Evolutionary conservation across 1,140 invertebrate species (phyloP), one percentile per base, ranked within the genome.

Genomic region (Temnothorax nylanderi): DNA sequence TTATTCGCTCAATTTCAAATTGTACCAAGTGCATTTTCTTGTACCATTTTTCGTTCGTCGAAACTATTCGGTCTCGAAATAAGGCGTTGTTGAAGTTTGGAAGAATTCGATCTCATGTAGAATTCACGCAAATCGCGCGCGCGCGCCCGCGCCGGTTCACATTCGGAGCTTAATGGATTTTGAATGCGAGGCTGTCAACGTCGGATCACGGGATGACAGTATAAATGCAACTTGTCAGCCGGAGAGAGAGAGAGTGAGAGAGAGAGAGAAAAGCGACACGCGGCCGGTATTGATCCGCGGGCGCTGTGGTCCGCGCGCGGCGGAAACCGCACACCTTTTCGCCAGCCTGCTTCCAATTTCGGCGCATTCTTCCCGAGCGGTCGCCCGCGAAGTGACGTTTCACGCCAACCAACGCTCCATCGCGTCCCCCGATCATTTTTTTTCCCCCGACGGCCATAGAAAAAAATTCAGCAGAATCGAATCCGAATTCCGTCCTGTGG

Each of bases 301-400:
- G 58, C 65, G 80, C 41, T 65, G 37, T 13, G 58, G 41, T 16
- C n/a, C 58, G 34, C 34, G 64, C 64, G 37, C 41, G 86, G 67
- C 85, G 67, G 37, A 91, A 90, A 90, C 89, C 82, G 51, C 44
- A 37, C 56, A 56, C 44, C 60, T 84, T 86, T 71, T 75, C 76
- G 60, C 84, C 67, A 77, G 90, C 58, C 65, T 82, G 67, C 74
- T 87, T 80, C 82, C 89, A 91, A 91, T 91, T 91, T 89, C 89
- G 78, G 51, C 8, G 62, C 49, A 89, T 91, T 91, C 90, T 91
- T 86, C 58, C 44, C 21, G 80, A 21, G 74, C 64, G 69, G 11
- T 21, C 82, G 54, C 76, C 88, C 90, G 74, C 60, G 37, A 91
- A 91, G 89, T 84, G 51, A 64, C 47, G 71, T 77, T 58, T 76